phyloP scores from a whole-genome alignment of 2,797 vertebrate genomes.

The Calcarius lapponicus region DNA sequence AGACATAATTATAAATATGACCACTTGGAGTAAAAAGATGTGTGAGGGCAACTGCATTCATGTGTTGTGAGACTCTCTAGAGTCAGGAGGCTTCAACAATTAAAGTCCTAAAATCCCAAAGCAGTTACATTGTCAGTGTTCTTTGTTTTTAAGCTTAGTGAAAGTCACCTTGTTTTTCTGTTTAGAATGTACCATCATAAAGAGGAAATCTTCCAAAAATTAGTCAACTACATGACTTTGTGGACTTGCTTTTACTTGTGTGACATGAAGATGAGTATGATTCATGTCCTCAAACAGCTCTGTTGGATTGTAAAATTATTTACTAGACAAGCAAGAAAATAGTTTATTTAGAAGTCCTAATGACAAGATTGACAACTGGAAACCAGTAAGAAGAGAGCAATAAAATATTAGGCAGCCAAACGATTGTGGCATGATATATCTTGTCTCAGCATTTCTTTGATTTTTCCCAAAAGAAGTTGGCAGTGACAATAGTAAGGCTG shows the following conservation, averaged over 20 bases:
- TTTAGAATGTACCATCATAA: not conserved
- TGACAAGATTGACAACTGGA: not conserved
- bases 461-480: slow-evolving; percentile 69
- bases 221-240: not conserved
- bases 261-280: slow-evolving; percentile 1
- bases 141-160: not conserved
- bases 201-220: slow-evolving; percentile 5
- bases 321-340: not conserved
- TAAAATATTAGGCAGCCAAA: slow-evolving; percentile 43
- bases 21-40: not conserved
- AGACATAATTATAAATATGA: not conserved
- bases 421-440: slow-evolving; percentile 52
- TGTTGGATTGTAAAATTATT: not conserved
- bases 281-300: not conserved
- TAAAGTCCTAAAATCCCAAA: not conserved
- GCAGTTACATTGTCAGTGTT: not conserved
- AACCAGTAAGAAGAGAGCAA: not conserved
- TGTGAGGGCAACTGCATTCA: not conserved
- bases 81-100: not conserved
- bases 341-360: not conserved
- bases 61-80: slow-evolving; percentile 17
- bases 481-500: slow-evolving; percentile 57
- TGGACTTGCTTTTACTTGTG: slow-evolving; percentile 46
- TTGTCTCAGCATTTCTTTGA: slow-evolving; percentile 70
- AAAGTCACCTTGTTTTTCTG: slow-evolving; percentile 46